Evolutionary conservation across 1,140 invertebrate species (phyloP).

Genomic region (Pemphigus obesinymphae): DNA sequence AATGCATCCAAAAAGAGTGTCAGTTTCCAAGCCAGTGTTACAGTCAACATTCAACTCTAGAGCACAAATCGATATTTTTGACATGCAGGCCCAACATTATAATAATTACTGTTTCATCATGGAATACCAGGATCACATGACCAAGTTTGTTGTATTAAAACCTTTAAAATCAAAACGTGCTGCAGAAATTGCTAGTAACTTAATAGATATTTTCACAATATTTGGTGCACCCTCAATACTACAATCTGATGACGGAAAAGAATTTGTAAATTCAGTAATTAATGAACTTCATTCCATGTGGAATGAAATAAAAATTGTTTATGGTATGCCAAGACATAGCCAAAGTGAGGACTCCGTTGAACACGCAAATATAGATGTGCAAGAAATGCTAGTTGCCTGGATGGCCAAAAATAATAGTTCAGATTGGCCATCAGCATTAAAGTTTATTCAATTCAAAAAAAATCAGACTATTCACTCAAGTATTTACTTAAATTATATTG

Average conservation of each 20-base stretch:
- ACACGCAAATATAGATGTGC: constrained; percentile 50
- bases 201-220: background rate
- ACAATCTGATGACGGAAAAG: constrained; percentile 17
- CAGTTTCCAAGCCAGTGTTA: constrained; percentile 49
- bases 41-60: constrained; percentile 49
- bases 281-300: constrained; percentile 36
- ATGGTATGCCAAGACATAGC: constrained; percentile 48
- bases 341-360: constrained; percentile 50
- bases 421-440: constrained; percentile 48
- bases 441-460: constrained; percentile 49
- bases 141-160: too few species aligned
- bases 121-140: constrained; percentile 54
- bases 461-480: constrained; percentile 47
- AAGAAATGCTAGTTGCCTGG: constrained; percentile 49
- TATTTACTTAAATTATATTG: background rate
- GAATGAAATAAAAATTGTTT: constrained; percentile 30
- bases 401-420: constrained; percentile 47
- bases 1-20: constrained; percentile 45
- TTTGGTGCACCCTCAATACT: constrained; percentile 37
- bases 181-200: constrained; percentile 14
- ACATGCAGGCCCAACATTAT: constrained; percentile 52
- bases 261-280: constrained; percentile 28
- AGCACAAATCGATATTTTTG: constrained; percentile 54
- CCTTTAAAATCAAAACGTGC: constrained; percentile 43
- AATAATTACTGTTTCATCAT: constrained; percentile 52